Evolutionary conservation across 2,888 invertebrate genomes (phyloP), one percentile per base, ranked within the genome.

Genomic region (Rotaria magnacalcarata): DNA sequence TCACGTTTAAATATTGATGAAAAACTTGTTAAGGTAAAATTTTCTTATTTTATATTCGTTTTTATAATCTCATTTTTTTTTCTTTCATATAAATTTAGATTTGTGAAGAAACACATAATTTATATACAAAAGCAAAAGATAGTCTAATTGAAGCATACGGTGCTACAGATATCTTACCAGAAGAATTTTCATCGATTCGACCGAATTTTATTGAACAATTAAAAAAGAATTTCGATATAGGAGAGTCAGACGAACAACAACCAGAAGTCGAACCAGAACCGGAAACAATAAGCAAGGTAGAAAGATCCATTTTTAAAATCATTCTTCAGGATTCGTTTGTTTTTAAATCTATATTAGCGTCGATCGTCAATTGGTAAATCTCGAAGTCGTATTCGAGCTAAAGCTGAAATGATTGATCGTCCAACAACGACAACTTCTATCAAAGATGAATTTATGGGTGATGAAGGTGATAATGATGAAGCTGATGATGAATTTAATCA

Each of bases 71-170:
- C 19, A 41, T 43, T 10, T 24, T 21, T n/a, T 58, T n/a, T n/a
- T 8, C 11, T 75, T 6, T 34, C 16, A 67, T 67, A 14, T 34
- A 14, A 75, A 43, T 75, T 80, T 47, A 80, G 80, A 43, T 80
- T 1, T 80, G 47, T 47, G 80, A 80, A 80, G 80, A 80, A 80
- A 47, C 80, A 80, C 80, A 80, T 80, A 47, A 80, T n/a, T 80
- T 80, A n/a, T 80, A 80, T n/a, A 80, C 80, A 43, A 80, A 43
- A 80, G 80, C 80, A 43, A 80, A 80, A 80, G 80, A 80, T 47
- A 80, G 47, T 80, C n/a, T 80, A 47, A n/a, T 80, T 47, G 47
- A 47, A n/a, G 47, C 80, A n/a, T 47, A 24, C n/a, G 80, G 80
- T 47, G n/a, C 24, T 24, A 2, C 14, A 5, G 80, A 80, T 47